Evolutionary conservation across 2,113 vertebrate genomes (phyloP).

Genomic region (Pelvicachromis taeniatus): DNA sequence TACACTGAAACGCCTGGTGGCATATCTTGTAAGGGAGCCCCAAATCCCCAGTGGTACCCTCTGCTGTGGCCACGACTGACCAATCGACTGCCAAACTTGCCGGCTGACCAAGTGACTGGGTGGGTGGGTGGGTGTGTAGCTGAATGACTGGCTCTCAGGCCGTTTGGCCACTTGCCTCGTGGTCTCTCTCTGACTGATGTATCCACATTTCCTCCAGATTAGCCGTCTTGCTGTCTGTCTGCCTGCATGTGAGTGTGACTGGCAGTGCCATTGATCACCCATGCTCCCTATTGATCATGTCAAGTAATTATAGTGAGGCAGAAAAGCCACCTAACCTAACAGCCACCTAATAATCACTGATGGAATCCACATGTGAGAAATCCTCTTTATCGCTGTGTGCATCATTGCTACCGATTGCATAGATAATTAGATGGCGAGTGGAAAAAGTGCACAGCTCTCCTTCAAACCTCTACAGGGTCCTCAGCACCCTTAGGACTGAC

Average conservation of each 20-base stretch:
- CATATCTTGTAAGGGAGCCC: conserved; percentile 25
- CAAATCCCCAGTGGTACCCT: conserved; percentile 40
- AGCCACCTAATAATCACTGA: conserved; percentile 52
- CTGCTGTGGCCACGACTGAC: conserved; percentile 37
- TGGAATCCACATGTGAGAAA: conserved; percentile 21
- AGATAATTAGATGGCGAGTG: conserved; percentile 33
- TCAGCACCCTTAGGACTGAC: not conserved
- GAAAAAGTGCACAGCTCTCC: not conserved
- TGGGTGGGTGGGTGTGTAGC: not conserved
- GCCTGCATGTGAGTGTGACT: conserved; percentile 16
- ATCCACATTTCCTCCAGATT: conserved; percentile 38
- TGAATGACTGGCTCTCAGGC: conserved; percentile 31
- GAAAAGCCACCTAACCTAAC: conserved; percentile 52
- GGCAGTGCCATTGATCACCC: conserved; percentile 50
- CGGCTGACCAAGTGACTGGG: conserved; percentile 24
- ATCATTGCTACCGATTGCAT: conserved; percentile 3
- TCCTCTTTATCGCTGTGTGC: not conserved
- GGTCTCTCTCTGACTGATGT: conserved; percentile 33
- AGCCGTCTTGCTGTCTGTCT: conserved; percentile 19
- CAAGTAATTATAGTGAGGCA: conserved; percentile 48
- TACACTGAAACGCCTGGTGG: not conserved
- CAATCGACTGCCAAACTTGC: conserved; percentile 51
- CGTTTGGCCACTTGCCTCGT: conserved; percentile 31
- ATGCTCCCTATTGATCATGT: conserved; percentile 48
- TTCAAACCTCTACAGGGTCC: not conserved